These are phyloP conservation scores for Callyntrura guangdongensis DNA, from an alignment of 2,888 invertebrate species.

Conservation along the genomic window DNA sequence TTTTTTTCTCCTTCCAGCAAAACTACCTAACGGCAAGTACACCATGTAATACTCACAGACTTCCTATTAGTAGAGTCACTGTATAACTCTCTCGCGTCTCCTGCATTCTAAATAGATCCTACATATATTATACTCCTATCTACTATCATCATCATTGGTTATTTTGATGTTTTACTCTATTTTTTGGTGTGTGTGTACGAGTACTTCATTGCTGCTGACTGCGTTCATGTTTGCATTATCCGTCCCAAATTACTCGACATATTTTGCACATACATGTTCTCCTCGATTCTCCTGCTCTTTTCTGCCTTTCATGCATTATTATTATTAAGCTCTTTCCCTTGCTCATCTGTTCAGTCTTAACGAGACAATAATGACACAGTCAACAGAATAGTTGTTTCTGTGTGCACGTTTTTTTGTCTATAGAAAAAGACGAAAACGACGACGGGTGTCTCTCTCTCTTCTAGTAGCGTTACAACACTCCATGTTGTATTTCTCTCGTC, in stretches of 20 bases:
- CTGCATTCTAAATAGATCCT: slow-evolving; percentile 37
- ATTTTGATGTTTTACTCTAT: background rate
- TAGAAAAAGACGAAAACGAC: background rate
- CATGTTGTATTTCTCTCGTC: no score
- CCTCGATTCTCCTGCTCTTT: background rate
- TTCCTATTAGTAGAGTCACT: background rate
- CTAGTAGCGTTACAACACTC: no score
- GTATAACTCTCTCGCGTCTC: background rate
- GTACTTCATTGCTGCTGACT: background rate
- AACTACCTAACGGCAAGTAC: background rate
- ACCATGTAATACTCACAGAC: slow-evolving; percentile 8
- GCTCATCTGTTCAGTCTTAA: slow-evolving; percentile 67
- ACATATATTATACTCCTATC: background rate
- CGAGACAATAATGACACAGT: slow-evolving; percentile 70
- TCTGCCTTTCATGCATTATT: slow-evolving; percentile 20
- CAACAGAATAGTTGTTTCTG: slow-evolving; percentile 21
- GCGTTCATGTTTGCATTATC: slow-evolving; percentile 18
- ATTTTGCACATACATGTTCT: slow-evolving; percentile 47
- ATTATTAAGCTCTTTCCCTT: slow-evolving; percentile 38
- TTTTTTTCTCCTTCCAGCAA: background rate
- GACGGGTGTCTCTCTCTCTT: slow-evolving; percentile 27
- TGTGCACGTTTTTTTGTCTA: slow-evolving; percentile 3
- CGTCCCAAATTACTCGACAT: slow-evolving; percentile 45
- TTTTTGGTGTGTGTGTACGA: slow-evolving; percentile 3
- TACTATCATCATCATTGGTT: background rate